Evolutionary conservation across 2,888 invertebrate genomes (phyloP).

Genomic region (Cephus sareptanus): DNA sequence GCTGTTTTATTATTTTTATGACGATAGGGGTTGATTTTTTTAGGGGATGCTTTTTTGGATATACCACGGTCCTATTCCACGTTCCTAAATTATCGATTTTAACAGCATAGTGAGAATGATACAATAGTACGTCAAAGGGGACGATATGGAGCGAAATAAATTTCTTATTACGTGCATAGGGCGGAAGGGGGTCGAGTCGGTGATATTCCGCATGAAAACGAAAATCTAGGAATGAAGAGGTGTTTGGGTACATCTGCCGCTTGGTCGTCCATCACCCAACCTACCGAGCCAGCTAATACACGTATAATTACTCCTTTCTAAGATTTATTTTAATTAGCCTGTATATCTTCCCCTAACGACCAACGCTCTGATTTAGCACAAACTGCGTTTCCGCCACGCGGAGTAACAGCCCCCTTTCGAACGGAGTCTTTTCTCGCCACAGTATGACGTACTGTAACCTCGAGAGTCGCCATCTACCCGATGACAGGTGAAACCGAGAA

Average conservation of each 20-base stretch:
- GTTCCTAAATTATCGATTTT: too few species aligned
- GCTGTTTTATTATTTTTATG: too few species aligned
- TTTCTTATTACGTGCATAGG: not conserved
- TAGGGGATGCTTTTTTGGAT: too few species aligned
- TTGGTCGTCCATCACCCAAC: slow-evolving; percentile 61
- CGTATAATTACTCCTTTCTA: slow-evolving; percentile 66
- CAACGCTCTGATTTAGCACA: slow-evolving; percentile 48
- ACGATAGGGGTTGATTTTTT: too few species aligned
- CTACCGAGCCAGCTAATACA: slow-evolving; percentile 61
- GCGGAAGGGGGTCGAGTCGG: not conserved
- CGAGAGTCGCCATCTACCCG: too few species aligned
- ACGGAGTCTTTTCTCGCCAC: too few species aligned
- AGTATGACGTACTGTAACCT: too few species aligned
- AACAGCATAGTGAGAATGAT: not conserved
- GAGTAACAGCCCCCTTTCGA: too few species aligned
- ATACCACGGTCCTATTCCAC: too few species aligned
- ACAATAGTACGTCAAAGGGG: not conserved
- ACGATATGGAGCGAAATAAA: not conserved
- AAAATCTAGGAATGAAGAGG: slow-evolving; percentile 66
- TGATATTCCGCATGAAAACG: slow-evolving; percentile 29
- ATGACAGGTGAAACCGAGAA: too few species aligned
- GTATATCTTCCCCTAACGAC: slow-evolving; percentile 65
- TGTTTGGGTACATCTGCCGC: slow-evolving; percentile 66
- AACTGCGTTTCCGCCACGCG: slow-evolving; percentile 28
- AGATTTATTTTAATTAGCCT: slow-evolving; percentile 66